Evolutionary conservation across 2,888 invertebrate species (phyloP).

Genomic region (Sphecodes monilicornis): DNA sequence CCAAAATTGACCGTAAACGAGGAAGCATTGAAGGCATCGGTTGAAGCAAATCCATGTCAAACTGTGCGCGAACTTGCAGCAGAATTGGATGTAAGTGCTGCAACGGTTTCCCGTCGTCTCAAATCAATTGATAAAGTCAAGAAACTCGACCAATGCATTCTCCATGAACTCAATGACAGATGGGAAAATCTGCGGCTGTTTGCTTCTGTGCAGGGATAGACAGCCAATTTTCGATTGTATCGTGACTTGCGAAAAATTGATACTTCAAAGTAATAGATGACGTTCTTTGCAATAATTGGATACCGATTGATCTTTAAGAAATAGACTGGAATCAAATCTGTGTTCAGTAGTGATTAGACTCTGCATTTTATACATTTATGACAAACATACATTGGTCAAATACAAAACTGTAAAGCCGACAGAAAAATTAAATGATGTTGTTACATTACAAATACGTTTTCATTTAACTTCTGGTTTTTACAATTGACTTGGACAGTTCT

Average conservation of each 20-base stretch:
- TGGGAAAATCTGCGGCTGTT: neutral
- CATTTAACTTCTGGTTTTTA: neutral
- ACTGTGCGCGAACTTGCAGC: conserved; percentile 6
- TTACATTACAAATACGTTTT: neutral
- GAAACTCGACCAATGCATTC: neutral
- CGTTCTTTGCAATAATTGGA: neutral
- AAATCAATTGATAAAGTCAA: conserved; percentile 2
- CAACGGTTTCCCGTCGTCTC: conserved; percentile 14
- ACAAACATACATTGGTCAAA: too few species aligned
- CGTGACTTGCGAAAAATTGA: neutral
- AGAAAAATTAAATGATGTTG: too few species aligned
- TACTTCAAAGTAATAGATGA: neutral
- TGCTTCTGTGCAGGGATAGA: neutral
- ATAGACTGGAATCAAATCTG: neutral
- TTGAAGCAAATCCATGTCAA: conserved; percentile 22
- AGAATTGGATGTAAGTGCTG: conserved; percentile 18
- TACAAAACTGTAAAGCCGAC: neutral
- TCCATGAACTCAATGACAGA: neutral
- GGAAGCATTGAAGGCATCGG: conserved; percentile 5
- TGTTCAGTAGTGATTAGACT: neutral
- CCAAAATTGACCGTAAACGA: conserved; percentile 14
- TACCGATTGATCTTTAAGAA: neutral
- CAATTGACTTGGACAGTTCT: neutral
- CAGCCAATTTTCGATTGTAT: neutral
- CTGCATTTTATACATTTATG: neutral